Evolutionary conservation across 92 coral and sea anemone species (phyloP).

Genomic region (Phymanthus crucifer): DNA sequence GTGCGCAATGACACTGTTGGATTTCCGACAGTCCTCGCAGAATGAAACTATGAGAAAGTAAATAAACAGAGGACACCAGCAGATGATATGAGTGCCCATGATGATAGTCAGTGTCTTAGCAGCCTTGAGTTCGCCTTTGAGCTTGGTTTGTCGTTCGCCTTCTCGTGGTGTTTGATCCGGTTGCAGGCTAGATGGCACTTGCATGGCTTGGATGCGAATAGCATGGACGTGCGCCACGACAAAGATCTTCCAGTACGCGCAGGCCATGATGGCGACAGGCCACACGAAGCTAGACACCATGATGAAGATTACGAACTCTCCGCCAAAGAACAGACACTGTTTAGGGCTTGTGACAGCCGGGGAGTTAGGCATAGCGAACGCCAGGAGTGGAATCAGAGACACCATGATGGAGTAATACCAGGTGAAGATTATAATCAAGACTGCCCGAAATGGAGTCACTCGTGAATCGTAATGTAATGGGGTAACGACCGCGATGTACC

Average conservation of each 20-base stretch:
- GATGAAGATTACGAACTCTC: slow-evolving; percentile 65
- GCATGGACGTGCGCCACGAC: slow-evolving; percentile 76
- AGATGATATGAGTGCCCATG: slow-evolving; percentile 82
- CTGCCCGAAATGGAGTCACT: slow-evolving; percentile 71
- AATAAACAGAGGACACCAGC: slow-evolving; percentile 89
- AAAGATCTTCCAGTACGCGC: slow-evolving; percentile 76
- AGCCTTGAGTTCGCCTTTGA: slow-evolving; percentile 83
- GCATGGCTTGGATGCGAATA: slow-evolving; percentile 57
- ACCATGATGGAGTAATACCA: slow-evolving; percentile 82
- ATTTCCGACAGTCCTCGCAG: slow-evolving; percentile 43
- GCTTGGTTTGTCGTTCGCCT: slow-evolving; percentile 25
- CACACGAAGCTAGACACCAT: slow-evolving; percentile 74
- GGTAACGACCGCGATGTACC: slow-evolving; percentile 83
- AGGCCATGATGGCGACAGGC: slow-evolving; percentile 69
- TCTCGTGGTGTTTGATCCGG: slow-evolving; percentile 13
- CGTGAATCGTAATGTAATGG: slow-evolving; percentile 74
- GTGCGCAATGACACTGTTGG: slow-evolving; percentile 25
- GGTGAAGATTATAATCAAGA: slow-evolving; percentile 49
- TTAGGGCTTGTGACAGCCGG: slow-evolving; percentile 21
- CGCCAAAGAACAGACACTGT: slow-evolving; percentile 72
- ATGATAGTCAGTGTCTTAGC: slow-evolving; percentile 87
- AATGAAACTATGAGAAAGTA: slow-evolving; percentile 56
- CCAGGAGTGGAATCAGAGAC: slow-evolving; percentile 55
- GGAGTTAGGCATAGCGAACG: slow-evolving; percentile 39
- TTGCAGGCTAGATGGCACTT: slow-evolving; percentile 21